These are phyloP conservation scores for Drosophila prosaltans DNA, from an alignment of 1,140 invertebrate species.

Conservation along the genomic window DNA sequence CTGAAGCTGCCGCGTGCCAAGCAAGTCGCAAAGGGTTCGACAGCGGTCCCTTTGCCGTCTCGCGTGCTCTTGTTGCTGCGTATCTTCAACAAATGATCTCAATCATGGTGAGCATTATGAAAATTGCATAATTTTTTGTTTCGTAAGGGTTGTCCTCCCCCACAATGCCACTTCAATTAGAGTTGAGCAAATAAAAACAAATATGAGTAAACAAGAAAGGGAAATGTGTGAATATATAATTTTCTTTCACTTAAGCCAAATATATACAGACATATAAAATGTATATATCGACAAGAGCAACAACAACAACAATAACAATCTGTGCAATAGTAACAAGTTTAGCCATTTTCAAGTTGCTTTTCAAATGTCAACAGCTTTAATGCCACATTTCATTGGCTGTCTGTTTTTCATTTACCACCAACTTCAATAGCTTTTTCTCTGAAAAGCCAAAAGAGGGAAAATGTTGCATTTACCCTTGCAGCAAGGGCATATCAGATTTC, in stretches of 20 bases:
- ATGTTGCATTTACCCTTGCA: slow-evolving; percentile 48
- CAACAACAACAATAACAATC: slow-evolving; percentile 44
- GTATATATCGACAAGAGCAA: slow-evolving; percentile 19
- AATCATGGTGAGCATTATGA: slow-evolving; percentile 71
- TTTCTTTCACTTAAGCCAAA: slow-evolving; percentile 22
- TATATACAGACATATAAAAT: neutral
- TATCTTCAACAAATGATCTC: slow-evolving; percentile 70
- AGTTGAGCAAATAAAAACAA: slow-evolving; percentile 65
- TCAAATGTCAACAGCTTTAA: slow-evolving; percentile 68
- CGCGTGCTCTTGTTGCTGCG: neutral
- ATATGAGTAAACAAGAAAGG: slow-evolving; percentile 66
- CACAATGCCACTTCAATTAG: slow-evolving; percentile 74
- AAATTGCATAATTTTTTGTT: slow-evolving; percentile 71
- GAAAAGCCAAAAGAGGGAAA: slow-evolving; percentile 41
- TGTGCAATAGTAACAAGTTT: slow-evolving; percentile 39
- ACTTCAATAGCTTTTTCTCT: slow-evolving; percentile 52
- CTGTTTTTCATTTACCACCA: slow-evolving; percentile 46
- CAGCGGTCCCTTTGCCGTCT: neutral
- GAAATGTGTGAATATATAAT: neutral
- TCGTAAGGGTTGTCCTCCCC: slow-evolving; percentile 47
- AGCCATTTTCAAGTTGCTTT: slow-evolving; percentile 30
- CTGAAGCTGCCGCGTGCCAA: slow-evolving; percentile 55
- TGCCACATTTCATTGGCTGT: slow-evolving; percentile 56
- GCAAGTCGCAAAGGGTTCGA: slow-evolving; percentile 36
- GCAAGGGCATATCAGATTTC: neutral